Evolutionary conservation across 2,797 vertebrate genomes (phyloP), one percentile per base, ranked within the genome.

Genomic region (Clarias fuscus): DNA sequence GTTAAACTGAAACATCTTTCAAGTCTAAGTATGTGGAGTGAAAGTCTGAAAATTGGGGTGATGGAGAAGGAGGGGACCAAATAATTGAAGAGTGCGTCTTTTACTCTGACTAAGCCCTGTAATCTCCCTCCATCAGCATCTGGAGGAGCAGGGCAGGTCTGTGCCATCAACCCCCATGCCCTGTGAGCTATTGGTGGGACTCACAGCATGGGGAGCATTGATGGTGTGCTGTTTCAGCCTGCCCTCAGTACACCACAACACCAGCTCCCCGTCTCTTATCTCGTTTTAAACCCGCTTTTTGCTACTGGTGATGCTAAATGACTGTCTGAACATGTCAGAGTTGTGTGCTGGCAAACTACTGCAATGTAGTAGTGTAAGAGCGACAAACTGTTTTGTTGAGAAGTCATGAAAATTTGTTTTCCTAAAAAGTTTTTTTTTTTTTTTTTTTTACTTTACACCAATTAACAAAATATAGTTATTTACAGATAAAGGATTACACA

Each of bases 281-380:
- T 86, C 14, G 43, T 82, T 27, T 58, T 27, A 59, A 86, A 75
- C 20, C 43, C 70, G 65, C 22, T 75, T 27, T 88, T 81, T 68
- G 67, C 76, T 73, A 84, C 70, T 48, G 79, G n/a, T 81, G 24
- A 56, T 77, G 40, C 83, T 68, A 43, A 86, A 78, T 76, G 17
- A 70, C 59, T 84, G 77, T 83, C 85, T 80, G 73, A 83, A 73
- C 76, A 33, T 89, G 67, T 13, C 80, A 58, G 81, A 43, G 37
- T 3, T 58, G 65, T 75, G 14, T 75, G 43, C 30, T 58, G 70
- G 24, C 17, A 59, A n/a, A 22, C 24, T 15, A 14, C 53, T 82
- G 58, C 48, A 53, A 58, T 24, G 56, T 4, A 48, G 6, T 13
- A 43, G 6, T 67, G 40, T 15, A 40, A 79, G 2, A 82, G 73